phyloP scores from a whole-genome alignment of 2,113 vertebrate species.

The Spermophilus dauricus region DNA sequence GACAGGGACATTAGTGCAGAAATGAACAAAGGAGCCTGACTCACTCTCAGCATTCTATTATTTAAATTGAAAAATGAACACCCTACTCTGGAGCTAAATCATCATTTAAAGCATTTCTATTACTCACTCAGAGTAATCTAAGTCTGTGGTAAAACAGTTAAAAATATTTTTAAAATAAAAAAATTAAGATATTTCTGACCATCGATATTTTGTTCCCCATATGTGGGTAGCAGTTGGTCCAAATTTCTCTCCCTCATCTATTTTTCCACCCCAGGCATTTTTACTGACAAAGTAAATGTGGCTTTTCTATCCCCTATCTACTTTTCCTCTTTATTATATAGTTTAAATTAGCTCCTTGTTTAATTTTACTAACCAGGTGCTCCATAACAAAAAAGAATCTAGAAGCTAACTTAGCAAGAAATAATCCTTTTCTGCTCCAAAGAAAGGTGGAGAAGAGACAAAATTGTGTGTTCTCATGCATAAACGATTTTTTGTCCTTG shows the following conservation, averaged over 20 bases:
- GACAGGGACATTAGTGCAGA: not conserved
- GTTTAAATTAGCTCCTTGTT: slow-evolving; percentile 61
- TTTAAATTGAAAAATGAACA: not conserved
- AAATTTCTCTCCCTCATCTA: not conserved
- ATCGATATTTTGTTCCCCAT: not conserved
- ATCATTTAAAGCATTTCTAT: not conserved
- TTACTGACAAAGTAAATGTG: not conserved
- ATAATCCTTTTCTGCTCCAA: slow-evolving; percentile 35
- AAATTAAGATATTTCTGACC: not conserved
- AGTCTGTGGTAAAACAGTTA: not conserved
- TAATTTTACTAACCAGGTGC: slow-evolving; percentile 70
- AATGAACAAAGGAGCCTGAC: not conserved
- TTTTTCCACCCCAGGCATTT: not conserved
- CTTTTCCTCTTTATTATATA: slow-evolving; percentile 2
- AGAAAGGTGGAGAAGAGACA: slow-evolving; percentile 52
- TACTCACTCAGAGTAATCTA: not conserved
- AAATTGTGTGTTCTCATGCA: slow-evolving; percentile 68
- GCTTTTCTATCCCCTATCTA: not conserved
- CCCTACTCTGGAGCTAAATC: not conserved
- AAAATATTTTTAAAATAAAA: slow-evolving; percentile 23
- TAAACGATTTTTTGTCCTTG: slow-evolving; percentile 59
- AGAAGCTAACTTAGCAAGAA: slow-evolving; percentile 62
- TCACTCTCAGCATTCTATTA: not conserved
- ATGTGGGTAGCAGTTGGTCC: not conserved
- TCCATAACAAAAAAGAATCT: slow-evolving; percentile 23